phyloP scores from a whole-genome alignment of 1,140 invertebrate genomes.

The Drosophila auraria region DNA sequence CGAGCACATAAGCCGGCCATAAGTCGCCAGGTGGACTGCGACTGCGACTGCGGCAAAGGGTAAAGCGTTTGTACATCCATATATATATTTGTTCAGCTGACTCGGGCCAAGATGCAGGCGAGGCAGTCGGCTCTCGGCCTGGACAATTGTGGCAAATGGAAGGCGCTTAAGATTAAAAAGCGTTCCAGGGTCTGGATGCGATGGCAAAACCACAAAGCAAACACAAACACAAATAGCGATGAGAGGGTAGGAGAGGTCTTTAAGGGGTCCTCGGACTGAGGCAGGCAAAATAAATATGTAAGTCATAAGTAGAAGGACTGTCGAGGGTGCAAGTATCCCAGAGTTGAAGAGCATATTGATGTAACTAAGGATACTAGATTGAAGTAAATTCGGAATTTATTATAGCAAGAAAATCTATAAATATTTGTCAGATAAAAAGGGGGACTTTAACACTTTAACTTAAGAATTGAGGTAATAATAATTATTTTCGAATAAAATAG shows the following conservation, averaged over 20 bases:
- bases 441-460: too few relatives aligned
- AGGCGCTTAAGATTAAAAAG: slow-evolving; percentile 81
- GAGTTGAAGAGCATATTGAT: not conserved
- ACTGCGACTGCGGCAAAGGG: slow-evolving; percentile 27
- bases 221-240: slow-evolving; percentile 71
- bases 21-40: slow-evolving; percentile 58
- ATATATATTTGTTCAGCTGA: slow-evolving; percentile 33
- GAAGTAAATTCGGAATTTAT: too few relatives aligned
- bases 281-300: slow-evolving; percentile 36
- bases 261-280: not conserved
- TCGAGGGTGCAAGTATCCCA: not conserved
- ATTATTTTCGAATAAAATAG: too few relatives aligned
- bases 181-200: slow-evolving; percentile 53
- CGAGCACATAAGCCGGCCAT: slow-evolving; percentile 70
- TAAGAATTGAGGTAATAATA: too few relatives aligned
- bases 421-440: too few relatives aligned
- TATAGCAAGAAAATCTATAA: too few relatives aligned
- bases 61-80: slow-evolving; percentile 8
- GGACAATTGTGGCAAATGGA: slow-evolving; percentile 79
- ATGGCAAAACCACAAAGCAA: slow-evolving; percentile 77
- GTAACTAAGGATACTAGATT: not conserved
- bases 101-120: slow-evolving; percentile 39
- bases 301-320: not conserved
- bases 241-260: slow-evolving; percentile 11
- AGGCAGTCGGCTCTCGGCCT: slow-evolving; percentile 26